These are phyloP conservation scores for Myripristis jacobus DNA, from an alignment of 2,797 vertebrate genomes.

Conservation along the genomic window DNA sequence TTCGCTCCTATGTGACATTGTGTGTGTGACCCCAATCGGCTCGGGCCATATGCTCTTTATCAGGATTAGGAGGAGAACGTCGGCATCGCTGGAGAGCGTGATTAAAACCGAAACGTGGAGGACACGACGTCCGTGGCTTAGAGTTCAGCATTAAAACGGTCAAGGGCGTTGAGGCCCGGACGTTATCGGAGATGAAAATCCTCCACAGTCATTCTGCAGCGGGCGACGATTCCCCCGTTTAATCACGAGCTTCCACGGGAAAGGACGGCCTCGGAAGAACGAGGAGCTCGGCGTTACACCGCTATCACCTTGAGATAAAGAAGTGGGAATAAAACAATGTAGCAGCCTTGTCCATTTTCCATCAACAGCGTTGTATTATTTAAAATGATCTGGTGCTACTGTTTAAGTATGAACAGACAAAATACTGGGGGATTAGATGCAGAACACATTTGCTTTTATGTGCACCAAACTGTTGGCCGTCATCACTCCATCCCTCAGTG, in stretches of 20 bases:
- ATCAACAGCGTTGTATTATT: not conserved
- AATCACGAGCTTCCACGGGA: slow-evolving; percentile 9
- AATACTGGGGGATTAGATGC: too few relatives aligned
- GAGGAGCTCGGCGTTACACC: not conserved
- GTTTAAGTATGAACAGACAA: not conserved
- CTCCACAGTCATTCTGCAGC: too few relatives aligned
- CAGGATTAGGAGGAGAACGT: slow-evolving; percentile 58
- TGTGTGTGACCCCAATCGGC: slow-evolving; percentile 61
- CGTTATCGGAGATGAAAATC: slow-evolving; percentile 44
- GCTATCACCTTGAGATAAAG: not conserved
- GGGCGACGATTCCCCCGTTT: too few relatives aligned
- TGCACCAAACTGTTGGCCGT: not conserved
- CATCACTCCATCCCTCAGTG: not conserved
- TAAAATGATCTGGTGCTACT: too few relatives aligned
- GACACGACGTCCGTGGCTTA: slow-evolving; percentile 25
- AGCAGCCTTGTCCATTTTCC: not conserved
- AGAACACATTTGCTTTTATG: not conserved
- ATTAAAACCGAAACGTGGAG: slow-evolving; percentile 38
- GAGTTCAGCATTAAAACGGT: slow-evolving; percentile 31
- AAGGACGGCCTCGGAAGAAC: not conserved
- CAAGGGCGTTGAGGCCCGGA: slow-evolving; percentile 48
- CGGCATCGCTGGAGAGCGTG: slow-evolving; percentile 22
- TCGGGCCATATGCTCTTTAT: slow-evolving; percentile 62
- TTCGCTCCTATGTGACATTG: slow-evolving; percentile 48
- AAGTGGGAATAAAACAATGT: not conserved